These are phyloP conservation scores for Pteromalus puparum DNA, from an alignment of 1,140 invertebrate genomes.

Conservation along the genomic window DNA sequence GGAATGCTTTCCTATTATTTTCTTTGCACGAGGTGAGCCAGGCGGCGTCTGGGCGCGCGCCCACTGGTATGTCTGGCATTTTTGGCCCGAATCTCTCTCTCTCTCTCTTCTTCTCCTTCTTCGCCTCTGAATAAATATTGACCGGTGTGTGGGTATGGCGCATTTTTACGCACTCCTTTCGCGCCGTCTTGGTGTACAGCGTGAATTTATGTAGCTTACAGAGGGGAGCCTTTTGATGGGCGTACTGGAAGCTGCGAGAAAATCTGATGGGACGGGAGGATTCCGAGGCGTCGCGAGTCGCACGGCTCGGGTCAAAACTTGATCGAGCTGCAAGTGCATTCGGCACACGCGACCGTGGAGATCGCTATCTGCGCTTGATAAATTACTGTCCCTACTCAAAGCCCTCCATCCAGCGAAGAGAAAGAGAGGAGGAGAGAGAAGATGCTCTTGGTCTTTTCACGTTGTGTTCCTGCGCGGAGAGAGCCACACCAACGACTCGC, in stretches of 20 bases:
- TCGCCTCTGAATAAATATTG: conserved; percentile 47
- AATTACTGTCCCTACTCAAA: conserved; percentile 72
- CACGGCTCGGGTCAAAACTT: conserved; percentile 65
- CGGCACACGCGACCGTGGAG: conserved; percentile 70
- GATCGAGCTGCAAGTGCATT: conserved; percentile 56
- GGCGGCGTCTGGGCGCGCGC: conserved; percentile 74
- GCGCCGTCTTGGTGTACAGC: too few relatives aligned
- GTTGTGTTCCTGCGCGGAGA: too few relatives aligned
- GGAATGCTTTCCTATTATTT: conserved; percentile 69
- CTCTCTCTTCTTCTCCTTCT: conserved; percentile 1
- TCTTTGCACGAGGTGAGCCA: conserved; percentile 64
- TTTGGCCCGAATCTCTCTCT: conserved; percentile 56
- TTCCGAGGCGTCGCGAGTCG: not conserved
- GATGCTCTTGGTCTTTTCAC: not conserved
- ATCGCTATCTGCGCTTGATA: conserved; percentile 73
- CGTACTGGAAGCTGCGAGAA: not conserved
- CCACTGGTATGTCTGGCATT: conserved; percentile 74
- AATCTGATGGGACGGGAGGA: not conserved
- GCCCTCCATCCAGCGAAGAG: conserved; percentile 26
- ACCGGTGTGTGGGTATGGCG: not conserved
- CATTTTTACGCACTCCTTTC: not conserved
- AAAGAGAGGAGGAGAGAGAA: not conserved
- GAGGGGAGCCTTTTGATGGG: too few relatives aligned
- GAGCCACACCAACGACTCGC: conserved; percentile 48
- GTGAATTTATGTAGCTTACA: too few relatives aligned